A percentile compares a stretch with the other conserved stretches of the same genome.
Evolutionary conservation across 2,888 invertebrate species (phyloP).

Genomic region (Saturnia japonica): DNA sequence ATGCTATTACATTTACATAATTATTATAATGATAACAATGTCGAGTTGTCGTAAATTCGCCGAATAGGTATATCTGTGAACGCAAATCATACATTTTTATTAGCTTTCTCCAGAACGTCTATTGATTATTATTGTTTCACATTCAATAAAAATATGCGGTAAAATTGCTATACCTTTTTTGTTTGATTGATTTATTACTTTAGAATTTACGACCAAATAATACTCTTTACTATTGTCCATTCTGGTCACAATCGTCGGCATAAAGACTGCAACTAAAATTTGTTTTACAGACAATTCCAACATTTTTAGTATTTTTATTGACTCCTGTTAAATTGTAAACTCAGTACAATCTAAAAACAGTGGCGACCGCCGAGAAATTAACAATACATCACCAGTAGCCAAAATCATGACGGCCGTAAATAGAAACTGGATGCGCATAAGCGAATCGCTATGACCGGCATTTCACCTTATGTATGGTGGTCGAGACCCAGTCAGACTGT

Average conservation of each 20-base stretch:
- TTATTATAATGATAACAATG: not conserved
- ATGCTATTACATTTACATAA: not conserved
- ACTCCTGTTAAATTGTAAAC: not conserved
- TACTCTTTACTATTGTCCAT: not conserved
- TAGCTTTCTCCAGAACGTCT: not conserved
- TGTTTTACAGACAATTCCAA: not conserved
- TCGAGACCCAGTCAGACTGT: too few species aligned
- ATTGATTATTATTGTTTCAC: not conserved
- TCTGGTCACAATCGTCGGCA: not conserved
- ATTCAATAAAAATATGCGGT: not conserved
- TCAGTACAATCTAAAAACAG: not conserved
- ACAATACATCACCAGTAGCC: too few species aligned
- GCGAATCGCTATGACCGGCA: too few species aligned
- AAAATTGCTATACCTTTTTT: too few species aligned
- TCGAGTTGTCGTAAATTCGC: not conserved
- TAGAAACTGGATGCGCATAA: too few species aligned
- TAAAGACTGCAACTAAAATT: not conserved
- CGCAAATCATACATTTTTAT: not conserved
- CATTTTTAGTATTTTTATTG: not conserved
- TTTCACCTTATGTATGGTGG: too few species aligned
- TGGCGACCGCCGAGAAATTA: too few species aligned
- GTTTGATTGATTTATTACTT: not conserved
- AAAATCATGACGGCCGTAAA: too few species aligned
- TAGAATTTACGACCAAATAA: not conserved
- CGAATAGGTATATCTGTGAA: not conserved